Evolutionary conservation across 2,888 invertebrate species (phyloP).

Genomic region (Aplocera efformata): DNA sequence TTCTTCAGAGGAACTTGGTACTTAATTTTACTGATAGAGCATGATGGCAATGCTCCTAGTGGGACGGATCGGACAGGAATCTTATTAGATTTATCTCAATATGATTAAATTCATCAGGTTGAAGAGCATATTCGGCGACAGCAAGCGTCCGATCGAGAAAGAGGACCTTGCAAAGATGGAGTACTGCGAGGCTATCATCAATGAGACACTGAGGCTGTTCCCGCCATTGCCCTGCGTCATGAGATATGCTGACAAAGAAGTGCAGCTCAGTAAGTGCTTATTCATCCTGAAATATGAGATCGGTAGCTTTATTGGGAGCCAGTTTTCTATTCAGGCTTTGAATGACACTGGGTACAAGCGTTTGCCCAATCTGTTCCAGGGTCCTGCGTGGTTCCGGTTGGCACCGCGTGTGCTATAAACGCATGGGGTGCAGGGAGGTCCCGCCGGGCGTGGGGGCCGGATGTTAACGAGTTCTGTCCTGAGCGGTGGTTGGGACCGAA

Average conservation of each 20-base stretch:
- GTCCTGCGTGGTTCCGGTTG: conserved; percentile 46
- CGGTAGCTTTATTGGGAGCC: no score
- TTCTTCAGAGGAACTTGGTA: no score
- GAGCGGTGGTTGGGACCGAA: conserved; percentile 50
- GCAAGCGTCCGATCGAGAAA: conserved; percentile 40
- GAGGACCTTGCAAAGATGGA: conserved; percentile 46
- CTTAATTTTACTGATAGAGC: no score
- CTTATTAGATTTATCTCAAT: no score
- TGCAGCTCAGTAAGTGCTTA: conserved; percentile 42
- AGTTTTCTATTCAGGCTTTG: no score
- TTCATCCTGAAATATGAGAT: not conserved
- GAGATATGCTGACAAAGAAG: conserved; percentile 48
- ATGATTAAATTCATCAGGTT: conserved; percentile 32
- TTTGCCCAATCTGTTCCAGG: conserved; percentile 33
- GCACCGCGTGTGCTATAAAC: conserved; percentile 42
- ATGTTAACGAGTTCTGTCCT: conserved; percentile 46
- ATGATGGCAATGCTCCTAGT: no score
- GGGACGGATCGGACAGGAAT: no score
- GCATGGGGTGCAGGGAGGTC: conserved; percentile 53
- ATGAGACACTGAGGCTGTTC: conserved; percentile 51
- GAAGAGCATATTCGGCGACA: conserved; percentile 47
- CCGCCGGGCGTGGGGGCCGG: conserved; percentile 45
- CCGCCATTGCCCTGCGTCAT: conserved; percentile 47
- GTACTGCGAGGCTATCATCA: conserved; percentile 54
- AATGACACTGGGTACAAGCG: not conserved